Evolutionary conservation across 2,113 vertebrate genomes (phyloP).

Genomic region (Tringa solitaria): DNA sequence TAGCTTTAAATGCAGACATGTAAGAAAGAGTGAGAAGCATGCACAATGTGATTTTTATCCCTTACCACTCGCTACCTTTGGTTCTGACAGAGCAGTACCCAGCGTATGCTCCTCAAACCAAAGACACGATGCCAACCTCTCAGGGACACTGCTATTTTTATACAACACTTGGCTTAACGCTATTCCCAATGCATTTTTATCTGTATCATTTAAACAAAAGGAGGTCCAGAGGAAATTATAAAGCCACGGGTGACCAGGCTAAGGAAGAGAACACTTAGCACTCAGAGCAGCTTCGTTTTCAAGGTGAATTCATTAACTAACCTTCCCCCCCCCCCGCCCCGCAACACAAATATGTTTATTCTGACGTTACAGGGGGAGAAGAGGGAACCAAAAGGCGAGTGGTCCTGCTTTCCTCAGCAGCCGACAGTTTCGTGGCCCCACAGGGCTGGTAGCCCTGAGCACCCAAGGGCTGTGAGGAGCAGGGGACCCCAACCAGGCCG

Average conservation of each 20-base stretch:
- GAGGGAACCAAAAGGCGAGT: fast-evolving
- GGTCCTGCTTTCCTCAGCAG: not conserved
- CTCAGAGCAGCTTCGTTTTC: not conserved
- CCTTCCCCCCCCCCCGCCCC: not conserved
- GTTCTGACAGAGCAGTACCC: fast-evolving
- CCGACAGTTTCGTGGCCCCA: fast-evolving
- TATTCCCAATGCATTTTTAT: fast-evolving
- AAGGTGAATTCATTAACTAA: not conserved
- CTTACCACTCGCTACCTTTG: fast-evolving
- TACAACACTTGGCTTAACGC: fast-evolving
- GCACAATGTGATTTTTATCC: fast-evolving
- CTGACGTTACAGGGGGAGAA: fast-evolving
- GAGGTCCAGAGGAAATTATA: not conserved
- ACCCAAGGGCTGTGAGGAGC: too few species aligned
- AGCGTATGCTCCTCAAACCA: fast-evolving
- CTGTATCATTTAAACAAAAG: not conserved
- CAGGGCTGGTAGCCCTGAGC: fast-evolving
- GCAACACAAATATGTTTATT: not conserved
- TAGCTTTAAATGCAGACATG: not conserved
- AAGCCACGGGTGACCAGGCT: not conserved
- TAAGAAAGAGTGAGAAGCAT: not conserved
- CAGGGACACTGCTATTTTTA: not conserved
- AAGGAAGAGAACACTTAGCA: not conserved
- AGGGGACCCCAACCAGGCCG: not conserved
- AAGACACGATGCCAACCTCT: fast-evolving